Evolutionary conservation across 2,888 invertebrate species (phyloP).

Genomic region (Mesorhabditis sp.): DNA sequence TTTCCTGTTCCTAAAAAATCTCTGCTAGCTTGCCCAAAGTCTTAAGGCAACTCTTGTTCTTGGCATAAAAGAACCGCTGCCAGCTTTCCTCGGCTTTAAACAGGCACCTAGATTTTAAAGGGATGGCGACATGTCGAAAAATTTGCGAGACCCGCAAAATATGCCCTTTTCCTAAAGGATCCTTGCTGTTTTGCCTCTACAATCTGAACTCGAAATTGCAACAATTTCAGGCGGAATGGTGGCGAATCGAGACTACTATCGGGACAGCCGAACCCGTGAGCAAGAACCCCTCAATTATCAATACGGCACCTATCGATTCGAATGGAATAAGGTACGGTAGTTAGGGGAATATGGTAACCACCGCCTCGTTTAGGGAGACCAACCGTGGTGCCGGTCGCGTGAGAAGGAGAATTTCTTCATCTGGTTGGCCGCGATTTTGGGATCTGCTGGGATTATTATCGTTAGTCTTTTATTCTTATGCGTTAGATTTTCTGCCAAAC

Average conservation of each 20-base stretch:
- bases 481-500: background rate
- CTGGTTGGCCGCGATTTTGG: constrained; percentile 52
- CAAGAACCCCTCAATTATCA: background rate
- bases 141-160: no score
- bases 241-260: constrained; percentile 36
- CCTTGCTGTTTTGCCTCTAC: no score
- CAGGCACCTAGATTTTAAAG: no score
- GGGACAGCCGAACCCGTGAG: constrained; percentile 20
- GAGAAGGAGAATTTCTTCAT: constrained; percentile 56
- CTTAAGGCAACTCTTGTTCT: no score
- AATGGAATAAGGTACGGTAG: constrained; percentile 45
- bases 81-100: no score
- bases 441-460: constrained; percentile 29
- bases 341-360: constrained; percentile 11
- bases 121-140: no score
- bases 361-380: constrained; percentile 31
- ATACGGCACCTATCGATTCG: constrained; percentile 41
- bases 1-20: no score
- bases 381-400: constrained; percentile 55
- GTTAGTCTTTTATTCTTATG: constrained; percentile 23
- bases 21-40: no score
- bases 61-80: no score
- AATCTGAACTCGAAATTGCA: no score
- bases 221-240: constrained; percentile 35
- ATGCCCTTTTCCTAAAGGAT: no score